phyloP scores from a whole-genome alignment of 2,888 invertebrate species.

The Idaea dimidiata region DNA sequence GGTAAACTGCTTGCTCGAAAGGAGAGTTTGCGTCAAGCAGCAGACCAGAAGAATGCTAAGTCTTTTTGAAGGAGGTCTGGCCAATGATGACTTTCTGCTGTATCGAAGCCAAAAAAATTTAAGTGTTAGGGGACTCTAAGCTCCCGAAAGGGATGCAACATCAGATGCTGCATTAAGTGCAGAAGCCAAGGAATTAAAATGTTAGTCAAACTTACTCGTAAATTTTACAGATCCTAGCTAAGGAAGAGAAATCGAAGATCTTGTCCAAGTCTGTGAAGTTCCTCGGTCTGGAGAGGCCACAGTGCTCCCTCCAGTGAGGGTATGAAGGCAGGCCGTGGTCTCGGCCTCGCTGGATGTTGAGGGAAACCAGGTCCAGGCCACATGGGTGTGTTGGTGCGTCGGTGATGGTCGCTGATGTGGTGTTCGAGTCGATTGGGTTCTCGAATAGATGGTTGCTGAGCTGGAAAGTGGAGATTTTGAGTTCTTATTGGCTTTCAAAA shows the following conservation, averaged over 20 bases:
- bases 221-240: constrained; percentile 82
- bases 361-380: constrained; percentile 91
- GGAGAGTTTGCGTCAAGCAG: no score
- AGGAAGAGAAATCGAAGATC: constrained; percentile 84
- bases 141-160: no score
- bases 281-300: constrained; percentile 83
- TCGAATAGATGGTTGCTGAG: constrained; percentile 86
- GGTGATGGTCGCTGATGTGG: constrained; percentile 24
- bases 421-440: constrained; percentile 54
- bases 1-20: no score
- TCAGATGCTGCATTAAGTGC: no score
- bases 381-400: constrained; percentile 58
- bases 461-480: constrained; percentile 51
- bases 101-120: no score
- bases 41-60: no score
- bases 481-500: no score
- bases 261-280: constrained; percentile 83
- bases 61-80: no score
- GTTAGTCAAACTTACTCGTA: constrained; percentile 77
- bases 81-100: no score
- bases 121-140: no score
- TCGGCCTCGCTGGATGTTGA: constrained; percentile 93
- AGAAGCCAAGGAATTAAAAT: not conserved
- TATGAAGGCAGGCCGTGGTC: constrained; percentile 94
- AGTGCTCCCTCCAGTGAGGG: constrained; percentile 87